Base-by-base conservation (phyloP, 2,888 invertebrate species). In the Polyommatus iphigenia region DNA sequence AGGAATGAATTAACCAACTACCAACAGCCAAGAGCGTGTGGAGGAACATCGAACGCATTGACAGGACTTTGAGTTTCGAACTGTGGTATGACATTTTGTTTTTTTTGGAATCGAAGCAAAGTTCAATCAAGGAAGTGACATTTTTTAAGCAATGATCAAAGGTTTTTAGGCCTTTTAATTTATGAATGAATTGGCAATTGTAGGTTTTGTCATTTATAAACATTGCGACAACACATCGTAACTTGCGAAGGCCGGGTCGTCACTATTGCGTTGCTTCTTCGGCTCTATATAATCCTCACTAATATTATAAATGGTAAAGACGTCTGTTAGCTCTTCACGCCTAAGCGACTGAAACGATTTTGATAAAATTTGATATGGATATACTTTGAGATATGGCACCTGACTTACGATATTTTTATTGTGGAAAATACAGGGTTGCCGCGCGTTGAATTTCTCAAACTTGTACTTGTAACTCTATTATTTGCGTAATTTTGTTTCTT, bases 1-100 rank as follows among this genome's bases (percentile, higher is more conserved):
- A 80, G 54, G 54, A 54, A 54, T 54, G 54, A 54, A 54, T 54
- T 54, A n/a, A n/a, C n/a, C n/a, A n/a, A 18, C 24, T 24, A 54
- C 18, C 18, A 54, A 54, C 5, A 54, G 18, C 18, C 18, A 54
- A 54, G 18, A 54, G 18, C 54, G 15, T 18, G 24, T 24, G 24
- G 24, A 24, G 13, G 67, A 67, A 67, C 15, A 67, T 62, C 67
- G 10, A 67, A 29, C 18, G 67, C 67, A 32, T 29, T 32, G 29
- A 67, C 67, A 32, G 29, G 24, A 29, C 1, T 67, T 67, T 15
- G 67, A 67, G 13, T 67, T 67, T 67, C 67, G 67, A 67, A 32
- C 29, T 29, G 15, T 32, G 15, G 13, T 13, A 18, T 50, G 50
- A 57, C 57, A 7, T 62, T 24, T 46, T 3, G 10, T 59, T 20